Evolutionary conservation across 2,797 vertebrate species (phyloP), one percentile per base, ranked within the genome.

Genomic region (Urocyon cinereoargenteus): DNA sequence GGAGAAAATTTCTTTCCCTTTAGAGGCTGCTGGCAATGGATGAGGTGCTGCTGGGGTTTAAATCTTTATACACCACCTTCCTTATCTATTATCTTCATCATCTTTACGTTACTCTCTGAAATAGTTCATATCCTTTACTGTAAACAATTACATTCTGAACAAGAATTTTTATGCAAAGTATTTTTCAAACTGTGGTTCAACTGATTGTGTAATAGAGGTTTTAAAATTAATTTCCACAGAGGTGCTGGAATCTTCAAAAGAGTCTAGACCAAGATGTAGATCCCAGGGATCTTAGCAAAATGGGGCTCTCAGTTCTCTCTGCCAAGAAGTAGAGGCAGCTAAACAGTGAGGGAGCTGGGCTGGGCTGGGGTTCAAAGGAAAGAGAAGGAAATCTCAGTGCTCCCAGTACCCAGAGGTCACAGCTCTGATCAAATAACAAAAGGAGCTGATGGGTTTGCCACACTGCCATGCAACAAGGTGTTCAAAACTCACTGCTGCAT

Each of bases 101-200:
- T 34, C 15, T 31, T 28, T 51, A 77, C 24, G 13, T 31, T 81
- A 73, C 64, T 82, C 57, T 91, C 64, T 15, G 18, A 81, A 36
- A 59, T 31, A 81, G 64, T 62, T 93, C 55, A 22, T 66, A 66
- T n/a, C 24, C 86, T 82, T 88, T 40, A 40, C 59, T 61, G 45
- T 9, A 22, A 91, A 78, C 24, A 82, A 64, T 72, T 51, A 85
- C 21, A 81, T 86, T 94, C 40, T 62, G 85, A 92, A 91, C 40
- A 88, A 94, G 31, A 86, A 40, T 18, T 82, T 91, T 90, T 82
- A 82, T 2, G 7, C 73, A 86, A 85, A 83, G 34, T 55, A 86
- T 84, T 68, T 94, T 96, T 79, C 64, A 94, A 90, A 94, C 36
- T 77, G 15, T 70, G 85, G 55, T 40, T 85, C 51, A 21, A 73